Base-by-base conservation (phyloP, 2,888 invertebrate species). In the Luffia ferchaultella region DNA sequence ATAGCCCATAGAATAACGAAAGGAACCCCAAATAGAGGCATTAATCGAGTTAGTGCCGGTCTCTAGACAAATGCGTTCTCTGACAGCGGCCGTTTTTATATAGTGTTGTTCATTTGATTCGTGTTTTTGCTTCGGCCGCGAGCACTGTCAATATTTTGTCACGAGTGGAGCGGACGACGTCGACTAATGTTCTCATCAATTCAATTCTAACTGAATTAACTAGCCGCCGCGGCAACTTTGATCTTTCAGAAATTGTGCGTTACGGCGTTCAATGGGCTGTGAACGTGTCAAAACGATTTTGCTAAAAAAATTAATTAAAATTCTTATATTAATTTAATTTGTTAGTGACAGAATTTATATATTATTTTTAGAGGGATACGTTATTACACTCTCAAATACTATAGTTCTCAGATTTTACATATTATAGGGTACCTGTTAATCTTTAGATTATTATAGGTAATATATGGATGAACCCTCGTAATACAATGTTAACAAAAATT, bases 121-220 rank as follows among this genome's bases (percentile, higher is more conserved):
- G 63, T 68, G 63, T 73, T 76, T 74, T 75, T 74, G 64, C 57
- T 62, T 62, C 54, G 49, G 16, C 15, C 51, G 51, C 41, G 57
- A 57, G 58, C 54, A 68, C 72, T 76, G 78, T 83, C 82, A 82
- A 83, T 83, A 80, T 79, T 80, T 74, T 83, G 82, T 83, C 83
- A 83, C 80, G 79, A 79, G 70, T 71, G 62, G 63, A 44, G 49
- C 20, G 30, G 52, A n/a, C 62, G 82, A 79, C 82, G 67, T 71
- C 59, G 67, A 83, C 73, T 76, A 82, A 83, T 80, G 75, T 59
- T 57, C 59, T 67, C 73, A 77, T 79, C 80, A 79, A 79, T 79
- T 73, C 70, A 67, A 67, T 73, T 73, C 69, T 75, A 73, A 73
- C 73, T 56, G 73, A 78, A 79, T 78, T 77, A 79, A 76, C 66